These are phyloP conservation scores for Dinoponera quadriceps DNA, from an alignment of 1,140 invertebrate genomes.

Conservation along the genomic window DNA sequence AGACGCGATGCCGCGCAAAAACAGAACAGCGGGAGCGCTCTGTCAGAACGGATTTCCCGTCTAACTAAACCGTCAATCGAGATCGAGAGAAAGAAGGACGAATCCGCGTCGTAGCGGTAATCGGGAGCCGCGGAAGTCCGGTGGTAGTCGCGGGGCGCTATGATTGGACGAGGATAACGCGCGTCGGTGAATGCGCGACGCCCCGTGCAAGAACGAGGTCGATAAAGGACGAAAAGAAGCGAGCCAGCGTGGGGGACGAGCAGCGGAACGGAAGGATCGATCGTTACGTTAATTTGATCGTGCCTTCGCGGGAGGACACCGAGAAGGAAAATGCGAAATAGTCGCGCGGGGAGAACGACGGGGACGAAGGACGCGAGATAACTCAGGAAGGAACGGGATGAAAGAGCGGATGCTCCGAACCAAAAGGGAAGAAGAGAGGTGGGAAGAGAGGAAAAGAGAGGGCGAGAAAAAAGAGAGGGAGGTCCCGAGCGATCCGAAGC, in stretches of 20 bases:
- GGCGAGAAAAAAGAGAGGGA: constrained; percentile 18
- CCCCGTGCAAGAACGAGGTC: constrained; percentile 3
- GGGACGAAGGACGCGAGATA: constrained; percentile 5
- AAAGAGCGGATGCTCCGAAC: too few relatives aligned
- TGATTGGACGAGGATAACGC: background rate
- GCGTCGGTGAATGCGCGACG: background rate
- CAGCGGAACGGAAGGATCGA: constrained; percentile 60
- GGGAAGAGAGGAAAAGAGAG: constrained; percentile 8
- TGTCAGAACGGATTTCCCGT: constrained; percentile 50
- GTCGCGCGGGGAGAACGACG: constrained; percentile 8
- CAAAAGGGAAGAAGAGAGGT: background rate
- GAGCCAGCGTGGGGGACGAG: background rate
- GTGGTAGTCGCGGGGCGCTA: background rate
- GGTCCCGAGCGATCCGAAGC: constrained; percentile 51
- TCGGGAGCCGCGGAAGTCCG: constrained; percentile 16
- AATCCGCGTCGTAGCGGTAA: constrained; percentile 60
- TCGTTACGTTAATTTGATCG: constrained; percentile 71
- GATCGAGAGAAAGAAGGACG: background rate
- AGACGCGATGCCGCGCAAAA: constrained; percentile 3
- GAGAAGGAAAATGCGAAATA: constrained; percentile 57
- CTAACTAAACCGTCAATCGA: constrained; percentile 42
- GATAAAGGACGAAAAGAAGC: constrained; percentile 27
- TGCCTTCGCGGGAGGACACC: constrained; percentile 10
- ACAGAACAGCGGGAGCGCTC: constrained; percentile 36
- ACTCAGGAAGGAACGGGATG: too few relatives aligned